Percentiles rank a stretch among this genome's conserved stretches.
These are phyloP conservation scores for Holacanthus passer DNA, from an alignment of 2,113 vertebrate genomes.

Conservation along the genomic window DNA sequence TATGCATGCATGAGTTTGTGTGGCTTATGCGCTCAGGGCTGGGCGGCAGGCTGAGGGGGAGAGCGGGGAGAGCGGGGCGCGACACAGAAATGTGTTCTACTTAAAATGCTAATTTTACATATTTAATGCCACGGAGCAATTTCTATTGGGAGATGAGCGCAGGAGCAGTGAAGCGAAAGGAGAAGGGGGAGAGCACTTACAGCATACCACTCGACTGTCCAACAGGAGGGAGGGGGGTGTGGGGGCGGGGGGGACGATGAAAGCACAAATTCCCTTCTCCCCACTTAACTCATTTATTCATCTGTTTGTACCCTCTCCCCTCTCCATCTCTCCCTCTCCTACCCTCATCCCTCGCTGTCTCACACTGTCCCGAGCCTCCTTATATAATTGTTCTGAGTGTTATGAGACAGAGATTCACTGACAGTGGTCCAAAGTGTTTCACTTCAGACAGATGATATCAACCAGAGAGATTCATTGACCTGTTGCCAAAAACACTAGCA, in stretches of 20 bases:
- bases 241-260: slow-evolving; percentile 18
- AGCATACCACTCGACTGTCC: slow-evolving; percentile 67
- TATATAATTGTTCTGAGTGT: slow-evolving; percentile 61
- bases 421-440: slow-evolving; percentile 25
- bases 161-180: slow-evolving; percentile 66
- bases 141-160: slow-evolving; percentile 72
- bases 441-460: slow-evolving; percentile 33
- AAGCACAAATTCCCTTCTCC: slow-evolving; percentile 76
- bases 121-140: slow-evolving; percentile 83
- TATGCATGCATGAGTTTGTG: slow-evolving; percentile 89
- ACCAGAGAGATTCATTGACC: slow-evolving; percentile 31
- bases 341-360: slow-evolving; percentile 33
- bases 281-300: slow-evolving; percentile 81
- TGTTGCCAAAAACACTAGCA: slow-evolving; percentile 42
- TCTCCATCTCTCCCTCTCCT: slow-evolving; percentile 9
- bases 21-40: slow-evolving; percentile 82
- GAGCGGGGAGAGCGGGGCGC: slow-evolving; percentile 43
- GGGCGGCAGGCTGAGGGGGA: slow-evolving; percentile 63
- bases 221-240: slow-evolving; percentile 46
- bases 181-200: slow-evolving; percentile 71
- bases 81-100: slow-evolving; percentile 82
- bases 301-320: slow-evolving; percentile 66
- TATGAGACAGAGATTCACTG: slow-evolving; percentile 41
- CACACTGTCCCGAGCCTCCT: slow-evolving; percentile 50
- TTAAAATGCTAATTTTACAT: slow-evolving; percentile 88